These are phyloP conservation scores for Diglossa cyanea DNA, from an alignment of 2,797 vertebrate species.

Conservation along the genomic window DNA sequence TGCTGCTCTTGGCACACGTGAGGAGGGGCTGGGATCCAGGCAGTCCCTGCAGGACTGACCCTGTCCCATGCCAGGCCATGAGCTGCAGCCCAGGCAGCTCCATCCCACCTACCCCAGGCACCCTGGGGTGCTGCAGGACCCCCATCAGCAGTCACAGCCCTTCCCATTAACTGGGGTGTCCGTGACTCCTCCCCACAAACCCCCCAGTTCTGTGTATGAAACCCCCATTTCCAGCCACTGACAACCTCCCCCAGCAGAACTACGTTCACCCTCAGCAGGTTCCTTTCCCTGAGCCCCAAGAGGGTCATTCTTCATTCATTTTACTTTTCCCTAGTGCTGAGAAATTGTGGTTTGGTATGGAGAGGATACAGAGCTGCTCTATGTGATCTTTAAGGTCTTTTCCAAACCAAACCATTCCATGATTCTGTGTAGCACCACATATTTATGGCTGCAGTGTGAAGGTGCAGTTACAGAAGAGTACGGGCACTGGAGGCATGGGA, in stretches of 20 bases:
- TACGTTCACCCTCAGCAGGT: fast-evolving
- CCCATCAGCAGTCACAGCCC: background rate
- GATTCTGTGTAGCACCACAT: fast-evolving
- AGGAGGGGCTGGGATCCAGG: background rate
- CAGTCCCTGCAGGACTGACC: background rate
- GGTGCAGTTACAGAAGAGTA: background rate
- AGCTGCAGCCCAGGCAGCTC: background rate
- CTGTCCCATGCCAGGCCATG: background rate
- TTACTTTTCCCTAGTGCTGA: background rate
- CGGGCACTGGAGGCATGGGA: fast-evolving
- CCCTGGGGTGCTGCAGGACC: background rate
- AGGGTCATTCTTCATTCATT: background rate
- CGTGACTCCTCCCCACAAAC: background rate
- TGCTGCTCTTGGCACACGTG: fast-evolving
- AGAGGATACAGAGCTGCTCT: background rate
- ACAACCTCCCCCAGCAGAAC: background rate
- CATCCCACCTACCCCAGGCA: fast-evolving
- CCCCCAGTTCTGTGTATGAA: background rate
- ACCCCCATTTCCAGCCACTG: background rate
- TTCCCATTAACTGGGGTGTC: background rate
- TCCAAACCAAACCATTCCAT: background rate
- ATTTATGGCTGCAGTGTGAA: background rate
- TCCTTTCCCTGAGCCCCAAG: background rate
- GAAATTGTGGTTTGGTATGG: background rate
- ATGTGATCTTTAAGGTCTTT: background rate